Conservation (phyloP, 1,140 invertebrate genomes). For the Trichonephila clavipes region DNA sequence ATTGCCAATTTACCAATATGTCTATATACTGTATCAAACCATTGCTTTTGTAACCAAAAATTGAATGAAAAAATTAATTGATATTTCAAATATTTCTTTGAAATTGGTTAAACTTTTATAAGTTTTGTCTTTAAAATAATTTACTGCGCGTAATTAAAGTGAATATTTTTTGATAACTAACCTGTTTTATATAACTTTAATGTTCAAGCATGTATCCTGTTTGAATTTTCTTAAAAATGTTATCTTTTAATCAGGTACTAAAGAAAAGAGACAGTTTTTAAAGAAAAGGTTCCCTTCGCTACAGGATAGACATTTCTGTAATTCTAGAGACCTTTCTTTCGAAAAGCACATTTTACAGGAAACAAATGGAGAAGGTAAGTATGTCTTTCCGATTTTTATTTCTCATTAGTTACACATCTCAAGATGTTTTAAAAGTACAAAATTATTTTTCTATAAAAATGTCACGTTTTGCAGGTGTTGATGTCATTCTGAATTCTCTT, state of each 20-base stretch:
- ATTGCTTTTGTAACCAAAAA: too few relatives aligned
- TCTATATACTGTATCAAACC: too few relatives aligned
- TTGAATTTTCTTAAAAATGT: background rate
- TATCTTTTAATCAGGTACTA: conserved; percentile 80
- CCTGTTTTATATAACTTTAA: too few relatives aligned
- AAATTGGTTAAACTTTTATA: background rate
- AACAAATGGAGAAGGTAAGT: conserved; percentile 85
- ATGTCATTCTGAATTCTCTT: conserved; percentile 86
- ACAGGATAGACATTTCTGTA: conserved; percentile 88
- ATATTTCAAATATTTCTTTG: too few relatives aligned
- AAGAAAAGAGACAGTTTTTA: conserved; percentile 85
- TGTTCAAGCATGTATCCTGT: too few relatives aligned
- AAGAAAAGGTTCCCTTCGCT: conserved; percentile 84
- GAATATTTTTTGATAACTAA: too few relatives aligned
- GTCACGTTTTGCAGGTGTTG: conserved; percentile 82
- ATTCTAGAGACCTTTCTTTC: conserved; percentile 94
- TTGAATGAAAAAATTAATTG: too few relatives aligned
- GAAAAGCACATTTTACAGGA: conserved; percentile 91
- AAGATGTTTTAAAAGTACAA: background rate
- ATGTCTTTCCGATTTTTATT: background rate
- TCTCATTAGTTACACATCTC: background rate
- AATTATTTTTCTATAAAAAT: background rate
- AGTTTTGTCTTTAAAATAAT: background rate
- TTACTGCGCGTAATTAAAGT: background rate
- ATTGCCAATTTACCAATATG: too few relatives aligned